Evolutionary conservation across 2,797 vertebrate genomes (phyloP), one percentile per base, ranked within the genome.

Genomic region (Xyrichtys novacula): DNA sequence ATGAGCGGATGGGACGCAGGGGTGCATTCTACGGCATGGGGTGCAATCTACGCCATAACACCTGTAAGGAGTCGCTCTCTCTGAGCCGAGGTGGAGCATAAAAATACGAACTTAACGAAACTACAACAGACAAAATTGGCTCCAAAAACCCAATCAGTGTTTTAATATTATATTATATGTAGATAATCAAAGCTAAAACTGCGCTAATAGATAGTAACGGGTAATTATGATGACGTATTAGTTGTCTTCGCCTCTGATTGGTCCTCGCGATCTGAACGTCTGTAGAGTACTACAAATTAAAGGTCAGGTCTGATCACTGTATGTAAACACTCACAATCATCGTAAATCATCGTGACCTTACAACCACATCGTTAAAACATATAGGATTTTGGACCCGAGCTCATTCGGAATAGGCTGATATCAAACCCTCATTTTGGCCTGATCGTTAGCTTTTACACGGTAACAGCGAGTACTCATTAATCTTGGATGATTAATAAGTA

Each of bases 181-280:
- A 12, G 31, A 12, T 14, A 6, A 12, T 28, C 1, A 9, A 3
- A 19, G 11, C 2, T 10, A 10, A 11, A 17, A 17, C 14, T 34
- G 22, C 48, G 44, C 16, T 3, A 11, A 9, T n/a, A 6, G 11
- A 14, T 28, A 23, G 55, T 77, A 10, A 65, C 10, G 2, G n/a
- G 26, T 58, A 31, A 63, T 65, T 22, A 20, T 1, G 23, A 52
- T 86, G 71, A 82, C 86, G 84, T 52, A 10, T 3, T 0, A 0
- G 1, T 0, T 3, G 9, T 0, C 8, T 0, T 16, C 14, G 31
- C 10, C 6, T 74, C 17, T 85, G 80, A 90, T 90, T 84, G 85
- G 84, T 55, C 65, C 0, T 2, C 0, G 26, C 6, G 10, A 36
- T 16, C 10, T 59, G 4, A 68, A 48, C 12, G 7, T 10, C 23